Evolutionary conservation across 2,888 invertebrate genomes (phyloP).

Genomic region (Octonoba sinensis): DNA sequence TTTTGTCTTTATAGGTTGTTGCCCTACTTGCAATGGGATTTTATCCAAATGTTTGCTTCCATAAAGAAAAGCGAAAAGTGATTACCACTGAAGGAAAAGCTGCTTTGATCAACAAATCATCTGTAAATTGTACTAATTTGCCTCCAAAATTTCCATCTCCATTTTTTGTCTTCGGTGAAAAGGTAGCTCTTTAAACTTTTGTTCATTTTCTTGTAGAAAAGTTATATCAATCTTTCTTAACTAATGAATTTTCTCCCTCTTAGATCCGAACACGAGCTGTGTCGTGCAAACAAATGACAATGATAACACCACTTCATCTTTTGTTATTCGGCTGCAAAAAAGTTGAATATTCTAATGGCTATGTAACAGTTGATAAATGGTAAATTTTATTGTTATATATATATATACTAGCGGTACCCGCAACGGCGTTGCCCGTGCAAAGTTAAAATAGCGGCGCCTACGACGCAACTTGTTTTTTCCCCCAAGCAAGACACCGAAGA

Average conservation of each 20-base stretch:
- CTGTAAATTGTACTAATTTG: constrained; percentile 90
- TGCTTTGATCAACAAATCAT: constrained; percentile 95
- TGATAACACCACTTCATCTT: constrained; percentile 94
- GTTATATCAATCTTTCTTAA: not conserved
- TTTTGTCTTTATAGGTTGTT: constrained; percentile 73
- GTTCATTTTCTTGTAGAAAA: not conserved
- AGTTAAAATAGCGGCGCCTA: too few relatives aligned
- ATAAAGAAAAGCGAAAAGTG: constrained; percentile 95
- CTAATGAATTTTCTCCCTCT: constrained; percentile 25
- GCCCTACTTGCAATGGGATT: constrained; percentile 90
- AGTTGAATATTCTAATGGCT: constrained; percentile 80
- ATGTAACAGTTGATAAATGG: constrained; percentile 92
- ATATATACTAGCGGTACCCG: too few relatives aligned
- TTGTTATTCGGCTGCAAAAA: constrained; percentile 92
- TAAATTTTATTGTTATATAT: constrained; percentile 68
- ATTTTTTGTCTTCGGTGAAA: constrained; percentile 97
- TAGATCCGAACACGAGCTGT: constrained; percentile 92
- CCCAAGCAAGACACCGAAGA: too few relatives aligned
- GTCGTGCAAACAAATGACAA: constrained; percentile 95
- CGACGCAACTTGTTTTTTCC: too few relatives aligned
- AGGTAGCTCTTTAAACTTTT: constrained; percentile 73
- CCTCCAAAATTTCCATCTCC: constrained; percentile 91
- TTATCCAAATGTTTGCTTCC: constrained; percentile 96
- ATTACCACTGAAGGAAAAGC: constrained; percentile 94
- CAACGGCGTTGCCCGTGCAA: too few relatives aligned